These are phyloP conservation scores for Amaurobius ferox DNA, from an alignment of 2,888 invertebrate genomes.

Conservation along the genomic window DNA sequence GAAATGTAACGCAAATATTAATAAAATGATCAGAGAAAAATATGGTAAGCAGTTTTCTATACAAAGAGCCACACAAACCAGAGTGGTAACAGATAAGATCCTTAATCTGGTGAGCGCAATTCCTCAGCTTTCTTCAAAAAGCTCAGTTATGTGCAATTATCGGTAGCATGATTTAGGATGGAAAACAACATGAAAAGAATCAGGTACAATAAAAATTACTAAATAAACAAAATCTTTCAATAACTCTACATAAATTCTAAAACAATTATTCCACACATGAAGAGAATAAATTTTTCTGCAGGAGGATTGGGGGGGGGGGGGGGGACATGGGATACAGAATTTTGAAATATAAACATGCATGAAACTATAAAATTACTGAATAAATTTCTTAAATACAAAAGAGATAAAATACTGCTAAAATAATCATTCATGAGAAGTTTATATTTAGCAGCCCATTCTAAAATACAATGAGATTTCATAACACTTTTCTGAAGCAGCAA, in stretches of 20 bases:
- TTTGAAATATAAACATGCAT: background rate
- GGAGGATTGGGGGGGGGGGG: too few relatives aligned
- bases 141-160: background rate
- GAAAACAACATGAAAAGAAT: background rate
- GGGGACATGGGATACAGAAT: too few relatives aligned
- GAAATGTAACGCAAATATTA: constrained; percentile 40
- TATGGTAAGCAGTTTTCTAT: constrained; percentile 64
- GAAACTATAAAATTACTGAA: too few relatives aligned
- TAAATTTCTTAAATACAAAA: too few relatives aligned
- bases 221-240: background rate
- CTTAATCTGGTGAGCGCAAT: background rate
- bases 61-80: constrained; percentile 53
- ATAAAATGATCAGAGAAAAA: constrained; percentile 70
- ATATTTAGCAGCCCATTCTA: too few relatives aligned
- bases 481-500: too few relatives aligned
- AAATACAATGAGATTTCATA: too few relatives aligned
- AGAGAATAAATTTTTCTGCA: background rate
- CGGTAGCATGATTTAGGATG: background rate
- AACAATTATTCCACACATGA: background rate
- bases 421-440: too few relatives aligned
- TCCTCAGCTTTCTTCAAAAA: background rate
- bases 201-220: background rate
- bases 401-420: too few relatives aligned
- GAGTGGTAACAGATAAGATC: constrained; percentile 34
- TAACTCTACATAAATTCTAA: background rate